Evolutionary conservation across 1,140 invertebrate species (phyloP), one percentile per base, ranked within the genome.

Genomic region (Cherax destructor): DNA sequence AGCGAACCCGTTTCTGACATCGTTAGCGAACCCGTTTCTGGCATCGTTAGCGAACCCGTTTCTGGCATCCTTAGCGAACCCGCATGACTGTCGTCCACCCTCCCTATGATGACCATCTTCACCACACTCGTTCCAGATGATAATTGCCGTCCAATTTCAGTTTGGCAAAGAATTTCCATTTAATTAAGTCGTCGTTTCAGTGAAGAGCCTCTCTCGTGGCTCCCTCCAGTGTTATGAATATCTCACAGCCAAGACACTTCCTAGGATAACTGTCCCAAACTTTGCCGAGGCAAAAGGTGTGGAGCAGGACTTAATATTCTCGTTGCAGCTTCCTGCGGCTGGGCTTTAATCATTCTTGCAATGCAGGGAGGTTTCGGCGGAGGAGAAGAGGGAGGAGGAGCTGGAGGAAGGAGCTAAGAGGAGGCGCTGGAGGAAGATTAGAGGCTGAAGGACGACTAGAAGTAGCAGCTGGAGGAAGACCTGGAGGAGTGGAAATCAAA

Each of bases 91-190:
- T 69, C 13, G 13, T 21, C 21, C 13, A 69, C 18, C 5, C 65
- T 7, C 24, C 11, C 3, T 74, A 24, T 10, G 9, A 9, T 24
- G 69, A 30, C 69, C 69, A 30, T 74, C 69, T 6, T 30, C 69
- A 9, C 21, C 69, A 21, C 69, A 30, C 24, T 30, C 69, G 24
- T 24, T 0, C 6, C n/a, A 30, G 9, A 74, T 74, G 69, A 74
- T 74, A 74, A 74, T 74, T 30, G 69, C 69, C 3, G n/a, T 30
- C 24, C 21, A 74, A 30, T 74, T 74, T 30, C 69, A 74, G 69
- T 74, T 74, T 74, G 6, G n/a, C 24, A 74, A 74, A 74, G 69
- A 74, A 74, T 74, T n/a, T 74, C 69, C n/a, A 74, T 74, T 74
- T 74, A 74, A 74, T 74, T 30, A 74, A 74, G 69, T n/a, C 16